Percentiles rank a stretch among this genome's conserved stretches.
These are phyloP conservation scores for Andrena hattorfiana DNA, from an alignment of 2,888 invertebrate genomes.

Conservation along the genomic window DNA sequence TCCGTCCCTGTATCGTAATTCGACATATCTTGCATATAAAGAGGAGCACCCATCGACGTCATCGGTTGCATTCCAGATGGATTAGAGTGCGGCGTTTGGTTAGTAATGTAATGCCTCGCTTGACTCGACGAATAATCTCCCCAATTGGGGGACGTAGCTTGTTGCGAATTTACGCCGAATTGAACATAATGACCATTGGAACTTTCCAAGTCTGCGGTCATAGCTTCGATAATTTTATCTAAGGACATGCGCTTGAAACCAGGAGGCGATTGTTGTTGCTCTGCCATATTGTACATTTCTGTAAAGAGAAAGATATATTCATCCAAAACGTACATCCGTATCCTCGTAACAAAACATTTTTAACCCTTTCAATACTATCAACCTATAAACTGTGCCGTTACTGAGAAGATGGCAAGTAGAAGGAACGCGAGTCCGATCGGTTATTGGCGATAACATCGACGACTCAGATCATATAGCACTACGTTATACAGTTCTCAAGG, in stretches of 20 bases:
- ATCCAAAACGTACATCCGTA: background rate
- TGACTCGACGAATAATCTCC: conserved; percentile 78
- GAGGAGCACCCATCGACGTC: conserved; percentile 71
- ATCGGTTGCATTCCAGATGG: conserved; percentile 64
- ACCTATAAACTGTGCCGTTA: too few species aligned
- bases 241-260: conserved; percentile 82
- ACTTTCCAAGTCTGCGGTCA: conserved; percentile 87
- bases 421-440: too few species aligned
- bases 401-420: too few species aligned
- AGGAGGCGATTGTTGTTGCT: conserved; percentile 76
- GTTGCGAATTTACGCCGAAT: conserved; percentile 85
- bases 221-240: conserved; percentile 88
- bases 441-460: too few species aligned
- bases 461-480: too few species aligned
- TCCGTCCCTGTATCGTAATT: conserved; percentile 74
- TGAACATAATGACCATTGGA: conserved; percentile 87
- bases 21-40: conserved; percentile 78
- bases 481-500: too few species aligned
- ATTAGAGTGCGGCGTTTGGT: conserved; percentile 69
- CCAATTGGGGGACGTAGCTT: conserved; percentile 80
- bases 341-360: background rate
- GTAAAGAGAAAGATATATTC: conserved; percentile 20
- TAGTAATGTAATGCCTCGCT: conserved; percentile 75
- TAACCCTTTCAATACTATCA: background rate
- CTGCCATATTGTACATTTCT: conserved; percentile 74